Conservation (phyloP, 1,140 invertebrate genomes). For the Metopolophium dirhodum region DNA sequence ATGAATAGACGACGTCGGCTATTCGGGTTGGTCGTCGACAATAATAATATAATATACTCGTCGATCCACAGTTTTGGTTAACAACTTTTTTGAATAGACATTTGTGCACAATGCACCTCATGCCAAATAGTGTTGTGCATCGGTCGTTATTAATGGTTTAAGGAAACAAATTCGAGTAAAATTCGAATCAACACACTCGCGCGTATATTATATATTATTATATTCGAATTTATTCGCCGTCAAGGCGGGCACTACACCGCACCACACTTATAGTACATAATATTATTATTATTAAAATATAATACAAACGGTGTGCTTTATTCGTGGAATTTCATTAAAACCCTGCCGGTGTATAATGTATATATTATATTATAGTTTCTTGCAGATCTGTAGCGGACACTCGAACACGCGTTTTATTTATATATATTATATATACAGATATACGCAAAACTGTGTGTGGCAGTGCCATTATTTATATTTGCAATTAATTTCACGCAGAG, state of each 20-base stretch:
- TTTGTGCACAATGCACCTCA: neutral
- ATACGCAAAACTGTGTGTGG: neutral
- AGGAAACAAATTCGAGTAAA: neutral
- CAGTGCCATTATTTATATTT: neutral
- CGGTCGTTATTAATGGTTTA: neutral
- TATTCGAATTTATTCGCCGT: neutral
- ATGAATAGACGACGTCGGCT: neutral
- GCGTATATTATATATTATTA: neutral
- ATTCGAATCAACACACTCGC: neutral
- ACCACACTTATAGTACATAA: neutral
- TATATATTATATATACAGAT: neutral
- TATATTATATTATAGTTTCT: slow-evolving; percentile 1
- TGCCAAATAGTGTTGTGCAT: neutral
- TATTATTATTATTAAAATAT: neutral
- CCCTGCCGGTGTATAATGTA: too few species aligned
- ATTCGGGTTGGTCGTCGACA: neutral
- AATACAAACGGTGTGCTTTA: neutral
- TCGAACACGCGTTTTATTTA: neutral
- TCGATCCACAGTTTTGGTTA: neutral
- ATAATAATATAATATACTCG: neutral
- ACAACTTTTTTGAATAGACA: neutral
- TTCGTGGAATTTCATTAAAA: neutral
- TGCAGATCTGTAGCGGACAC: neutral
- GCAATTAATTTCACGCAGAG: slow-evolving; percentile 13
- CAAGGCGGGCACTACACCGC: neutral